Base-by-base conservation (phyloP, 2,113 vertebrate genomes). In the Macroglossus sobrinus region DNA sequence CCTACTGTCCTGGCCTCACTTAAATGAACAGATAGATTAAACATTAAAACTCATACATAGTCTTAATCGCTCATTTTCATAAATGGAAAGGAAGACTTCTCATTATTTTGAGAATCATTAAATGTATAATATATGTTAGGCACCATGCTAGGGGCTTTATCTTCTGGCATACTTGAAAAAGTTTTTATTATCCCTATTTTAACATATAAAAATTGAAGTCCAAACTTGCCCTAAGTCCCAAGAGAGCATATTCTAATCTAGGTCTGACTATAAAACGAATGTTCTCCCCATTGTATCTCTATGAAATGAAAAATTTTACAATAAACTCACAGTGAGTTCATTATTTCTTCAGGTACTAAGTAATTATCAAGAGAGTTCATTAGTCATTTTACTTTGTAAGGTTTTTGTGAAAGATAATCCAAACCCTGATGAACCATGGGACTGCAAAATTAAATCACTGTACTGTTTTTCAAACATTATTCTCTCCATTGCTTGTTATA, bases 61-160 rank as follows among this genome's bases (percentile, higher is more conserved):
- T 79, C 0, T 3, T 61, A 19, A 57, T 4, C 76, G 47, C 24
- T 91, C 87, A 64, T 75, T 93, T 90, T 90, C 78, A 14, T 61
- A 63, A 55, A 35, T 55, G 19, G 21, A 82, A 10, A 12, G 28
- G 10, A 87, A 3, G 30, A 69, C 12, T 75, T 85, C 33, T 66
- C 71, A 69, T 45, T 91, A 94, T 64, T 68, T 71, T 92, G 47
- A 76, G 50, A 87, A 92, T 47, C 55, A 90, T n/a, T 79, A 57
- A 72, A 57, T 64, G 26, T 18, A 74, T 61, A 59, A 81, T 33
- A 10, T 71, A 86, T 7, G 18, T 64, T 38, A 84, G 63, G 43
- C 21, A 69, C 38, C 30, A 91, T n/a, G 33, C 26, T 33, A 72
- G n/a, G 33, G 55, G 18, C 11, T 94, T 91, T 93, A 80, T 68